Conservation (phyloP, 2,797 vertebrate genomes). For the Spatula clypeata region DNA sequence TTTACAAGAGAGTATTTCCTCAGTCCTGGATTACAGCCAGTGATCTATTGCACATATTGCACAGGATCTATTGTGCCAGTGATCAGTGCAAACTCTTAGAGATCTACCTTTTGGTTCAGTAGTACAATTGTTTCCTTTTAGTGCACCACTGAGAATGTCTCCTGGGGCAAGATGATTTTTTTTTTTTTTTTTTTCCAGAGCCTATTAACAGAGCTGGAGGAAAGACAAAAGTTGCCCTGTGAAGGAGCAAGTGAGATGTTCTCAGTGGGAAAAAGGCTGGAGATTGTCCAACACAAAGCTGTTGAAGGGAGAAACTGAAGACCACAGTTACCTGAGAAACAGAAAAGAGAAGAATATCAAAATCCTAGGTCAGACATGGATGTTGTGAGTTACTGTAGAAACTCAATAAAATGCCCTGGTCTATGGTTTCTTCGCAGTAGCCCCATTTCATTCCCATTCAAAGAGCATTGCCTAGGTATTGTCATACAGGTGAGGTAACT, state of each 20-base stretch:
- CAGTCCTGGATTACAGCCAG: not conserved
- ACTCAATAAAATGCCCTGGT: not conserved
- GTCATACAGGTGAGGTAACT: not conserved
- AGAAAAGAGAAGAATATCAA: not conserved
- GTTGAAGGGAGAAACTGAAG: not conserved
- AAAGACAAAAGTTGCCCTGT: not conserved
- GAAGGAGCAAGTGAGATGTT: not conserved
- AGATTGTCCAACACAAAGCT: not conserved
- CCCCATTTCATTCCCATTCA: not conserved
- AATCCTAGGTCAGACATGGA: not conserved
- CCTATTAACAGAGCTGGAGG: not conserved
- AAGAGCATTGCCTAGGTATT: not conserved
- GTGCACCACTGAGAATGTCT: not conserved
- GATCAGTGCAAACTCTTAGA: not conserved
- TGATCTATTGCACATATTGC: not conserved
- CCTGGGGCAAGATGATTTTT: not conserved
- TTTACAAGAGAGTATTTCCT: not conserved
- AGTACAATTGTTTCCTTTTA: not conserved
- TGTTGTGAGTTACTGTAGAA: not conserved
- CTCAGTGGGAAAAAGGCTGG: not conserved
- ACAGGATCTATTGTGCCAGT: not conserved
- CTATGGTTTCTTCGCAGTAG: not conserved
- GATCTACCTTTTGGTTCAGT: not conserved
- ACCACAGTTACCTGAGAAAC: not conserved
- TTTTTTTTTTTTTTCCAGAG: not conserved